Evolutionary conservation across 1,140 invertebrate genomes (phyloP).

Genomic region (Stegodyphus dumicola): DNA sequence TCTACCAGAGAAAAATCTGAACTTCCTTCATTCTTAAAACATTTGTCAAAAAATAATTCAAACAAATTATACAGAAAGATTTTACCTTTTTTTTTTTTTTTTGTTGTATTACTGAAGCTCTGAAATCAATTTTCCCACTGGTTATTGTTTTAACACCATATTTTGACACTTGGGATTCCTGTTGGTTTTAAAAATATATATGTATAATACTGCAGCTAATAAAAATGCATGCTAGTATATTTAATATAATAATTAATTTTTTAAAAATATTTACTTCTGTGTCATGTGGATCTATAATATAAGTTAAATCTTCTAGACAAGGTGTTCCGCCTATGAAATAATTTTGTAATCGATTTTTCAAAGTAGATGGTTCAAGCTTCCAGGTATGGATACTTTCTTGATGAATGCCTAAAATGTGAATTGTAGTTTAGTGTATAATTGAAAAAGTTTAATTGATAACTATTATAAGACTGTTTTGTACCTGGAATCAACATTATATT

Average conservation of each 20-base stretch:
- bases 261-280: conserved; percentile 5
- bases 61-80: too few relatives aligned
- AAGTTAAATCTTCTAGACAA: conserved; percentile 24
- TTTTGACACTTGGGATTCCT: conserved; percentile 47
- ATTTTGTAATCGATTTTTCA: conserved; percentile 26
- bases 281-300: conserved; percentile 26
- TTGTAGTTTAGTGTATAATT: background rate
- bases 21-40: too few relatives aligned
- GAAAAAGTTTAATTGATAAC: background rate
- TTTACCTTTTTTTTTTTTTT: background rate
- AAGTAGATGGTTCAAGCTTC: conserved; percentile 31
- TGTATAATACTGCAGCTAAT: background rate
- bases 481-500: conserved; percentile 21
- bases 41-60: too few relatives aligned
- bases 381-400: conserved; percentile 5
- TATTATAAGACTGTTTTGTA: background rate
- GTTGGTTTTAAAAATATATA: background rate
- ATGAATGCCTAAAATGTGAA: too few relatives aligned
- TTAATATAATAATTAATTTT: too few relatives aligned
- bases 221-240: too few relatives aligned
- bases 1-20: too few relatives aligned
- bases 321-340: conserved; percentile 54
- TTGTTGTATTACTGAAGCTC: conserved; percentile 24
- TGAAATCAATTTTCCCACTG: conserved; percentile 35
- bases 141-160: conserved; percentile 34